Evolutionary conservation across 2,888 invertebrate species (phyloP).

Genomic region (Sialis lutaria): DNA sequence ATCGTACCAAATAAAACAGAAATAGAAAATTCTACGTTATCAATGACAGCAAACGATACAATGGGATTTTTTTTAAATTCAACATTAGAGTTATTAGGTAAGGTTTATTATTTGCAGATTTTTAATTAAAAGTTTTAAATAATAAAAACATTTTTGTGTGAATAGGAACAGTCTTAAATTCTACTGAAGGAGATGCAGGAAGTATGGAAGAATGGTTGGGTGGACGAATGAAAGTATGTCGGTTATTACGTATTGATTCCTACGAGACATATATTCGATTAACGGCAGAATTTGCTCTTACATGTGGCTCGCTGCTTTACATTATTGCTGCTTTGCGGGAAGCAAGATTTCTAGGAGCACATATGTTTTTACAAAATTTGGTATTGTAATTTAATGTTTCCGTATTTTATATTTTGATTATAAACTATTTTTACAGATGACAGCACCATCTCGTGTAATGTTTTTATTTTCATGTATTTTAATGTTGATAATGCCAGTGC

Average conservation of each 20-base stretch:
- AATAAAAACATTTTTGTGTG: neutral
- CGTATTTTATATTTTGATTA: constrained; percentile 1
- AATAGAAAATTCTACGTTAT: constrained; percentile 1
- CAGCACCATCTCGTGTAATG: constrained; percentile 81
- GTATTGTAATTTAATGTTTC: constrained; percentile 31
- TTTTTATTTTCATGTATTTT: constrained; percentile 85
- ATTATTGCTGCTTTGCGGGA: constrained; percentile 72
- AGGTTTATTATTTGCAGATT: neutral
- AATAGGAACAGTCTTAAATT: constrained; percentile 1
- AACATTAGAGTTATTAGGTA: neutral
- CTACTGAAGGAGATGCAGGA: constrained; percentile 10
- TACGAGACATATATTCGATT: constrained; percentile 49
- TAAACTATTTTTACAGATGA: constrained; percentile 39
- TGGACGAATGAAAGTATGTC: constrained; percentile 49
- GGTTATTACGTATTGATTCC: constrained; percentile 44
- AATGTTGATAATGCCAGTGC: constrained; percentile 68
- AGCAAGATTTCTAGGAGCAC: constrained; percentile 76
- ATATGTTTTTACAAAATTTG: constrained; percentile 90
- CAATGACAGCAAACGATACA: neutral
- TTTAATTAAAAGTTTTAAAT: no score
- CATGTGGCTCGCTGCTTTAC: constrained; percentile 71
- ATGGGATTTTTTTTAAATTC: neutral
- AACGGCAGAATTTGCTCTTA: constrained; percentile 58
- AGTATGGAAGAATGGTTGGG: constrained; percentile 55
- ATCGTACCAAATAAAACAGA: neutral